Conservation (phyloP, 2,888 invertebrate genomes). For the Cerastis rubricosa region DNA sequence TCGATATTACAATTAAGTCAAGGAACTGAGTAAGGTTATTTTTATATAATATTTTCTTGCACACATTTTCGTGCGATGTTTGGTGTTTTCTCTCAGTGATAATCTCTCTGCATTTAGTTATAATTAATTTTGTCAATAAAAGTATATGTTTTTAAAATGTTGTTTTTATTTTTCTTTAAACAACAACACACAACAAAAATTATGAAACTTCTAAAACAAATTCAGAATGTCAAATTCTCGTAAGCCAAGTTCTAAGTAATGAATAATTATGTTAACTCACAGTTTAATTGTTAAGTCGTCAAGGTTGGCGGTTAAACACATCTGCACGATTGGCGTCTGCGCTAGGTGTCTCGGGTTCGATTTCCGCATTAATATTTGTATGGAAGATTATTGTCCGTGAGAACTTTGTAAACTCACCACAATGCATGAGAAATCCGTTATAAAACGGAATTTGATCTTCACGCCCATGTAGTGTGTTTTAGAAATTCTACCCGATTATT, state of each 20-base stretch:
- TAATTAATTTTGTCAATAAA: slow-evolving; percentile 60
- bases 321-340: slow-evolving; percentile 5
- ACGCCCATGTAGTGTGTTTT: slow-evolving; percentile 1
- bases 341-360: slow-evolving; percentile 31
- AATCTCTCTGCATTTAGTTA: slow-evolving; percentile 52
- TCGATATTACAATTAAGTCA: slow-evolving; percentile 62
- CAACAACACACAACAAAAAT: no score
- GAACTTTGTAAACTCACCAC: slow-evolving; percentile 22
- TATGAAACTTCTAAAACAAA: background rate
- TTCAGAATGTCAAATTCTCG: background rate
- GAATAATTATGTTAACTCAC: background rate
- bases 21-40: slow-evolving; percentile 64
- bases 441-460: slow-evolving; percentile 19
- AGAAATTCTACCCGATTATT: slow-evolving; percentile 10
- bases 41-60: slow-evolving; percentile 60
- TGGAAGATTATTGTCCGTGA: slow-evolving; percentile 23
- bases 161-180: slow-evolving; percentile 13
- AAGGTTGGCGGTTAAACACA: slow-evolving; percentile 13
- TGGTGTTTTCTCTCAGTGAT: slow-evolving; percentile 51
- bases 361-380: slow-evolving; percentile 44
- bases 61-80: slow-evolving; percentile 58
- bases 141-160: slow-evolving; percentile 53
- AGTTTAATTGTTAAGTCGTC: slow-evolving; percentile 7
- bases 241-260: background rate
- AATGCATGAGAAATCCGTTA: slow-evolving; percentile 30